A percentile compares a stretch with the other conserved stretches of the same genome.
Evolutionary conservation across 2,888 invertebrate species (phyloP).

Genomic region (Endotricha flammealis): DNA sequence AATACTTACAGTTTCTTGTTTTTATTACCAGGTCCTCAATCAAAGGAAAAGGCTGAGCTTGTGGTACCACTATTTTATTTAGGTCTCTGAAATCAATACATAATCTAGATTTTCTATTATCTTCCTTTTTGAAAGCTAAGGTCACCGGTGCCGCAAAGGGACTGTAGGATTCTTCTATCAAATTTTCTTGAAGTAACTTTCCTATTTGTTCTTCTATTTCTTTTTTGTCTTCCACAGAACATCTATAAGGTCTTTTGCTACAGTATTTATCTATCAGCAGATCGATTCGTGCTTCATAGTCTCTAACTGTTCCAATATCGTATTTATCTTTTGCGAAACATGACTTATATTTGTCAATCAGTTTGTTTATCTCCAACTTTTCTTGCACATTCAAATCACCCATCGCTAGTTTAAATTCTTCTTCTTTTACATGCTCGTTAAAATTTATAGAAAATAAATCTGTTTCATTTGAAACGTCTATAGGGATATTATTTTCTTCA

Average conservation of each 20-base stretch:
- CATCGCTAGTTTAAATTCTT: slow-evolving; percentile 13
- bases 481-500: background rate
- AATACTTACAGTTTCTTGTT: slow-evolving; percentile 34
- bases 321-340: slow-evolving; percentile 23
- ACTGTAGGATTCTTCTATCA: slow-evolving; percentile 21
- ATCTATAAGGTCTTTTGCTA: slow-evolving; percentile 23
- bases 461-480: background rate
- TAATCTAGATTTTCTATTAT: slow-evolving; percentile 27
- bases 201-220: slow-evolving; percentile 19
- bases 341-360: slow-evolving; percentile 16
- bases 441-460: slow-evolving; percentile 15
- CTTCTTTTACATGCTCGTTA: slow-evolving; percentile 17
- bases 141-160: slow-evolving; percentile 27
- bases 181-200: slow-evolving; percentile 16
- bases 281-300: slow-evolving; percentile 27
- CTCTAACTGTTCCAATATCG: slow-evolving; percentile 23
- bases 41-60: slow-evolving; percentile 35
- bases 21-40: slow-evolving; percentile 36
- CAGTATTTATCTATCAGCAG: slow-evolving; percentile 25
- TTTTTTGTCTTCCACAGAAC: slow-evolving; percentile 17
- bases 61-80: slow-evolving; percentile 32
- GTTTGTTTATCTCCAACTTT: slow-evolving; percentile 12
- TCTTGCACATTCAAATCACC: slow-evolving; percentile 12
- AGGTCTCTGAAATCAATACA: slow-evolving; percentile 33
- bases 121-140: slow-evolving; percentile 23